Evolutionary conservation across 2,797 vertebrate species (phyloP).

Genomic region (Potorous gilbertii): DNA sequence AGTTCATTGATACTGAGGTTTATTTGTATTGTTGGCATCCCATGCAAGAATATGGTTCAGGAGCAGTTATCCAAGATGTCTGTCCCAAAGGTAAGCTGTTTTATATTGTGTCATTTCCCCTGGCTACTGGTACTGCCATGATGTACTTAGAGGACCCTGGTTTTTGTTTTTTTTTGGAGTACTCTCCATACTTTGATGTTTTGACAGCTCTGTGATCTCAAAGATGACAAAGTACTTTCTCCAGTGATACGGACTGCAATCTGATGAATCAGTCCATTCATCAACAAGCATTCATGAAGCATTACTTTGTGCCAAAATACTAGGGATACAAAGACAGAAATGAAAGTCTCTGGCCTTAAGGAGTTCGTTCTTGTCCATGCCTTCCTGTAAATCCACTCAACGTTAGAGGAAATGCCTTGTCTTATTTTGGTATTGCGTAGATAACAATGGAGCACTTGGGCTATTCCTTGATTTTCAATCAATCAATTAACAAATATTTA

Average conservation of each 20-base stretch:
- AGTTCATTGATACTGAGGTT: constrained; percentile 33
- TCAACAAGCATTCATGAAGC: neutral
- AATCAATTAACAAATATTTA: neutral
- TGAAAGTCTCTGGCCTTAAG: neutral
- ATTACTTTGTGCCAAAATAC: neutral
- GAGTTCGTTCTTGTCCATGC: neutral
- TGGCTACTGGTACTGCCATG: neutral
- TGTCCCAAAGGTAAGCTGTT: neutral
- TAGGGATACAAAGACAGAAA: neutral
- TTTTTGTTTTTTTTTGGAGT: neutral
- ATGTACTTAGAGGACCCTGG: neutral
- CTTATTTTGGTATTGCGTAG: neutral
- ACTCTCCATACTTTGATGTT: neutral
- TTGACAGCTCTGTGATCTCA: neutral
- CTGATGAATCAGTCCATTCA: neutral
- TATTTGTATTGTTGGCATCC: neutral
- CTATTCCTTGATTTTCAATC: neutral
- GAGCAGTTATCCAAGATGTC: neutral
- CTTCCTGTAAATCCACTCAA: neutral
- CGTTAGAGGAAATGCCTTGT: neutral
- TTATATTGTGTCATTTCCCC: neutral
- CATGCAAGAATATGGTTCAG: neutral
- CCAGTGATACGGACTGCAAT: neutral
- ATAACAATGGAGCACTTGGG: neutral
- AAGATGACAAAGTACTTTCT: neutral